phyloP scores from a whole-genome alignment of 2,888 invertebrate genomes.

The Timema cristinae region DNA sequence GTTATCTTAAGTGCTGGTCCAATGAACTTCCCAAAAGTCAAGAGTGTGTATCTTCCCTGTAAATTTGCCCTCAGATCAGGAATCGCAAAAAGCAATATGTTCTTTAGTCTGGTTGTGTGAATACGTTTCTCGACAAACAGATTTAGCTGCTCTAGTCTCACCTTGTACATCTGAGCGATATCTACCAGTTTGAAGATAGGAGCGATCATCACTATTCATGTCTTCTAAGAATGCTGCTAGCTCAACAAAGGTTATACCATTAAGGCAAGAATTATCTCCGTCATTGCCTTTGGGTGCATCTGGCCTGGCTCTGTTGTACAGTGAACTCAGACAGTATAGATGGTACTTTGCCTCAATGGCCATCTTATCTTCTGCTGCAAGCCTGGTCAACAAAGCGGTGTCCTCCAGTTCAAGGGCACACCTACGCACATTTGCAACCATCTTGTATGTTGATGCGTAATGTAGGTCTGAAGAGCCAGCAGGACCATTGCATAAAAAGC shows the following conservation, averaged over 20 bases:
- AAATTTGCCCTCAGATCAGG: conserved; percentile 3
- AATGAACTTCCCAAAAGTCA: conserved; percentile 11
- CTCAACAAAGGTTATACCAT: neutral
- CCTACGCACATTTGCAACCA: neutral
- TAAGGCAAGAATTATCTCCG: neutral
- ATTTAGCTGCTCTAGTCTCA: neutral
- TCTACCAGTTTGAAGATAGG: no score
- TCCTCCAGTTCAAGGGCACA: conserved; percentile 4
- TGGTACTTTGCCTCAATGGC: conserved; percentile 14
- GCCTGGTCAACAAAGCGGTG: neutral
- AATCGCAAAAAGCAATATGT: neutral
- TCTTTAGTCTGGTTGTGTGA: conserved; percentile 12
- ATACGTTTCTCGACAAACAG: neutral
- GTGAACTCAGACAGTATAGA: no score
- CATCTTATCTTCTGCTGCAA: neutral
- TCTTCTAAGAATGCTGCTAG: conserved; percentile 7
- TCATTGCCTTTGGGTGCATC: neutral
- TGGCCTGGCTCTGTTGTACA: no score
- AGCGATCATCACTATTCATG: neutral
- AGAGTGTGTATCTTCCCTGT: neutral
- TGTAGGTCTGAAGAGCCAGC: neutral
- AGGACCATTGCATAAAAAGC: neutral
- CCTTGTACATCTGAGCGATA: neutral
- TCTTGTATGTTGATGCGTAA: neutral
- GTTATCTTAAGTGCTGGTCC: neutral